A percentile compares a stretch with the other conserved stretches of the same genome.
These are phyloP conservation scores for Oxygymnocypris stewartii DNA, from an alignment of 2,113 vertebrate species.

Conservation along the genomic window DNA sequence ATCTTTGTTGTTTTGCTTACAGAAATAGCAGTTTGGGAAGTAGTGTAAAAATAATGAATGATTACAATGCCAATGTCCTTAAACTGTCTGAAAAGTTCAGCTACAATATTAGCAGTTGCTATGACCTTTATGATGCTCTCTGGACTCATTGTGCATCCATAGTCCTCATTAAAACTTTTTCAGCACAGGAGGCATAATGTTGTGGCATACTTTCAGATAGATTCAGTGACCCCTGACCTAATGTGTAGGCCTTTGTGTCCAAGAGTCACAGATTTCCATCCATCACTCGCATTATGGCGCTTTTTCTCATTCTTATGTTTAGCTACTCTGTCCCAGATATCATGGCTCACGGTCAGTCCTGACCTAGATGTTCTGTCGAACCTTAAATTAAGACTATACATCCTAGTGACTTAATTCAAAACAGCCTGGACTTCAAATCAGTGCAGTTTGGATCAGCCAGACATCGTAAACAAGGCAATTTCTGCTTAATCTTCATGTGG, in stretches of 20 bases:
- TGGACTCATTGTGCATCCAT: background rate
- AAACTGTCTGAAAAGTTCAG: background rate
- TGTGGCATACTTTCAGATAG: background rate
- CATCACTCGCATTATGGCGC: conserved; percentile 13
- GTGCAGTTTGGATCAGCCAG: background rate
- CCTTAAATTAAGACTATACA: conserved; percentile 10
- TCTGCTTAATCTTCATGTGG: background rate
- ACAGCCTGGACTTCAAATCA: conserved; percentile 1
- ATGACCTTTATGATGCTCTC: background rate
- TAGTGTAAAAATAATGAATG: background rate
- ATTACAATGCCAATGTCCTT: background rate
- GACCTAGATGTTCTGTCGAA: conserved; percentile 44
- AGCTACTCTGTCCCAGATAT: conserved; percentile 43
- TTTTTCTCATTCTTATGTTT: conserved; percentile 44
- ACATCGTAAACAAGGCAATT: background rate
- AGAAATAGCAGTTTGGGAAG: background rate
- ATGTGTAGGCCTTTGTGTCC: background rate
- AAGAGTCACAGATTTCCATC: conserved; percentile 27
- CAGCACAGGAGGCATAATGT: background rate
- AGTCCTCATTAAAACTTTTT: conserved; percentile 11
- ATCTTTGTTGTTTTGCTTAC: background rate
- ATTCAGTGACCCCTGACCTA: conserved; percentile 15
- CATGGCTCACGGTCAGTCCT: conserved; percentile 41
- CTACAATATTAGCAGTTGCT: background rate
- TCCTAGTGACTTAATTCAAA: background rate